phyloP scores from a whole-genome alignment of 2,797 vertebrate species.

The Poecilia velifera region DNA sequence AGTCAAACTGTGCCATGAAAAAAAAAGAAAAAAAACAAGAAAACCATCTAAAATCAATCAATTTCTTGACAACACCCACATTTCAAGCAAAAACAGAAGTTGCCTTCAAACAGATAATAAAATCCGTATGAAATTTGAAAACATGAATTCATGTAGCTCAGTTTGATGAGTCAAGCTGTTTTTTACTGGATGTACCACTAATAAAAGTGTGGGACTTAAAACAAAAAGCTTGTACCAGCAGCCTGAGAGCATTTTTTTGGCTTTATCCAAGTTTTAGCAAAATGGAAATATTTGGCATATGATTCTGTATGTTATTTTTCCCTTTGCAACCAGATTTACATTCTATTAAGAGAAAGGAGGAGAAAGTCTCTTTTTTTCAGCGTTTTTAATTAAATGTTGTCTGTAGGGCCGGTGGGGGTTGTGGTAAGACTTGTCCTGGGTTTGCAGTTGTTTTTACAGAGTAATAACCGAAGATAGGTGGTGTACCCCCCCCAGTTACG shows the following conservation, averaged over 20 bases:
- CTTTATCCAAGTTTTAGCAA: background rate
- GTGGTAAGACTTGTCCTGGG: background rate
- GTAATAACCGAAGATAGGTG: background rate
- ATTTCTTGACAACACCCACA: slow-evolving; percentile 15
- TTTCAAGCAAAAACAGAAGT: slow-evolving; percentile 42
- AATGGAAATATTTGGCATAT: background rate
- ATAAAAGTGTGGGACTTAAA: background rate
- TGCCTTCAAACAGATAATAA: background rate
- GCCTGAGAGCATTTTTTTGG: background rate
- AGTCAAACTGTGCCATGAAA: slow-evolving; percentile 14
- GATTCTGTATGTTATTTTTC: background rate
- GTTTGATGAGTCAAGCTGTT: background rate
- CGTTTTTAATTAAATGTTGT: background rate
- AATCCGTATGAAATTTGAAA: background rate
- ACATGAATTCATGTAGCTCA: background rate
- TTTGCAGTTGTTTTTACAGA: background rate
- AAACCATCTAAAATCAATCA: slow-evolving; percentile 7
- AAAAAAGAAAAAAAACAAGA: background rate
- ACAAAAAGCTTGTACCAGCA: background rate
- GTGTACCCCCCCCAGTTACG: background rate
- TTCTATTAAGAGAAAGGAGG: background rate
- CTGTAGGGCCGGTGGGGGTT: background rate
- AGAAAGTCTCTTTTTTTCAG: background rate
- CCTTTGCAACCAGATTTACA: background rate
- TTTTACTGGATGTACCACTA: background rate